Percentiles rank a stretch among this genome's conserved stretches.
Evolutionary conservation across 1,140 invertebrate species (phyloP).

Genomic region (Hyles euphorbiae): DNA sequence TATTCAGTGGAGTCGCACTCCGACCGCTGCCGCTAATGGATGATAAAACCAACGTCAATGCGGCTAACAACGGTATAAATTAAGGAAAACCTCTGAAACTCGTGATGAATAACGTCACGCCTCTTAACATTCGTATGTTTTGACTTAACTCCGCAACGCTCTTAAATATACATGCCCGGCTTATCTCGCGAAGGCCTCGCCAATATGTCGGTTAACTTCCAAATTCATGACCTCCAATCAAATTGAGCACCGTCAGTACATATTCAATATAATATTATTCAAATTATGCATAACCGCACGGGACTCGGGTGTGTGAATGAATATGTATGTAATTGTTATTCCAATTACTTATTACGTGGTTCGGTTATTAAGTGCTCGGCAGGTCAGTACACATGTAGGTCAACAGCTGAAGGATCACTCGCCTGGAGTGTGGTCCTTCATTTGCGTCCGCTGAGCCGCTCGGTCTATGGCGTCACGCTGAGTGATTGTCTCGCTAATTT

Average conservation of each 20-base stretch:
- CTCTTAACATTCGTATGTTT: constrained; percentile 11
- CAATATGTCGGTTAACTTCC: no score
- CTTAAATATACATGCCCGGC: background rate
- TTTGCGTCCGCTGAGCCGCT: constrained; percentile 30
- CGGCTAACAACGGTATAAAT: constrained; percentile 42
- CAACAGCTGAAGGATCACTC: constrained; percentile 36
- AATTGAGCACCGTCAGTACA: background rate
- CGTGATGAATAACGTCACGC: constrained; percentile 33
- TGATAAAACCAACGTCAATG: constrained; percentile 39
- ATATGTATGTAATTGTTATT: no score
- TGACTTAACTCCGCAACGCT: background rate
- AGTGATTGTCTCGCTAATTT: constrained; percentile 56
- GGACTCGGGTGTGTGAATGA: no score
- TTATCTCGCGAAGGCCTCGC: background rate
- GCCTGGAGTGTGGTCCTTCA: constrained; percentile 38
- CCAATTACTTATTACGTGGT: no score
- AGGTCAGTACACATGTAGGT: constrained; percentile 26
- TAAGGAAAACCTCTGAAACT: constrained; percentile 34
- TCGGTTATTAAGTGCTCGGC: background rate
- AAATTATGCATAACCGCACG: no score
- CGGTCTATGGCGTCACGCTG: constrained; percentile 32
- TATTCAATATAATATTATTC: no score
- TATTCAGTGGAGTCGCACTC: constrained; percentile 17
- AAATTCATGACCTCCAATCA: no score
- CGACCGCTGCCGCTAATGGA: constrained; percentile 28